Evolutionary conservation across 2,113 vertebrate genomes (phyloP).

Genomic region (Prunella himalayana): DNA sequence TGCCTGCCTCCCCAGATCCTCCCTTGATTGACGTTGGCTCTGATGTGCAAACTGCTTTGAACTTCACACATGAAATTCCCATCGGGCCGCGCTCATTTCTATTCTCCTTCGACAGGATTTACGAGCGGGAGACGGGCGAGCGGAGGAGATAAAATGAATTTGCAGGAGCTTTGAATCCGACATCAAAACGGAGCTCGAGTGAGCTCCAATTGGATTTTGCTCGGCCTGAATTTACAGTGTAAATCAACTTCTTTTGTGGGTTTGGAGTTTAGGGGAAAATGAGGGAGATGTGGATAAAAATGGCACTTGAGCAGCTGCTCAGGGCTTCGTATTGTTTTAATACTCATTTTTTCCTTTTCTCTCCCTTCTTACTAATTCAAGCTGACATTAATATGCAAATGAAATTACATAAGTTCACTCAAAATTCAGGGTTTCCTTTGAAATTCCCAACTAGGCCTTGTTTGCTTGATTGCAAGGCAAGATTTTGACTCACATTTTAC

Average conservation of each 20-base stretch:
- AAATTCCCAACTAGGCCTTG: neutral
- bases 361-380: neutral
- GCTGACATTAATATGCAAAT: conserved; percentile 25
- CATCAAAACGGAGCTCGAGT: conserved; percentile 80
- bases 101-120: conserved; percentile 92
- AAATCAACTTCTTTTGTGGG: conserved; percentile 74
- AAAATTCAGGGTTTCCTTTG: conserved; percentile 7
- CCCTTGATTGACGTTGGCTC: conserved; percentile 87
- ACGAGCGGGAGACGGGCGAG: conserved; percentile 85
- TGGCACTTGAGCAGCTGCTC: neutral
- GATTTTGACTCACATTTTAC: neutral
- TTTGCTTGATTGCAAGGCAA: neutral
- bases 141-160: conserved; percentile 88
- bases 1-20: conserved; percentile 72
- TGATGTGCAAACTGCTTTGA: conserved; percentile 91
- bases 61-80: conserved; percentile 92
- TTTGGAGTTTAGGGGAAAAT: conserved; percentile 29
- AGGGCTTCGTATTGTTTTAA: neutral
- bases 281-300: neutral
- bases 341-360: neutral
- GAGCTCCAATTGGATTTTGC: conserved; percentile 74
- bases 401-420: neutral
- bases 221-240: conserved; percentile 74
- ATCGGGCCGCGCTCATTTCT: conserved; percentile 87
- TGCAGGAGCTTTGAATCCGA: conserved; percentile 90